These are phyloP conservation scores for Melanophora roralis DNA, from an alignment of 2,888 invertebrate species.

Conservation along the genomic window DNA sequence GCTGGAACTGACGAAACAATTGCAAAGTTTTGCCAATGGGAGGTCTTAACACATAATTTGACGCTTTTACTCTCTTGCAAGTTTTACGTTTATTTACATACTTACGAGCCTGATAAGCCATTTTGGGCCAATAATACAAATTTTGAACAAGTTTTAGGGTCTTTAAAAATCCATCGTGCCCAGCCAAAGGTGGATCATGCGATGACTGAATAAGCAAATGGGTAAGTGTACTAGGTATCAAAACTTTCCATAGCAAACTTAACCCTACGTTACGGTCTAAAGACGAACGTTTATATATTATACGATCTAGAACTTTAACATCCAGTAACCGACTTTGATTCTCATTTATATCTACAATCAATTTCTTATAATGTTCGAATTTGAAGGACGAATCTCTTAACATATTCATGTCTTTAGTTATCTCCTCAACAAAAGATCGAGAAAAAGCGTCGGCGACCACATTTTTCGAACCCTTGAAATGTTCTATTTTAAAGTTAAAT, in stretches of 20 bases:
- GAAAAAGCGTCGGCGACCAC: background rate
- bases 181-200: background rate
- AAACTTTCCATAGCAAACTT: background rate
- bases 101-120: background rate
- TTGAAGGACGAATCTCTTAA: background rate
- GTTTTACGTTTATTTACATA: background rate
- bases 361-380: background rate
- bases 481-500: background rate
- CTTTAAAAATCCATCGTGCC: slow-evolving; percentile 1
- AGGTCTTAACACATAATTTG: too few species aligned
- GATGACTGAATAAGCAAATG: background rate
- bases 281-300: background rate
- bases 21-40: too few species aligned
- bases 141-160: background rate
- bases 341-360: too few species aligned
- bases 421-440: background rate
- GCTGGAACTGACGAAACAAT: too few species aligned
- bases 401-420: background rate
- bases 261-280: background rate
- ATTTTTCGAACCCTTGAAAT: background rate
- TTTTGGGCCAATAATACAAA: background rate
- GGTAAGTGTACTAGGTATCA: background rate
- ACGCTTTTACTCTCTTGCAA: background rate
- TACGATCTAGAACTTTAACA: background rate
- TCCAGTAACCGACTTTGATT: background rate